Conservation (phyloP, 2,113 vertebrate species). For the Eulemur rufifrons region DNA sequence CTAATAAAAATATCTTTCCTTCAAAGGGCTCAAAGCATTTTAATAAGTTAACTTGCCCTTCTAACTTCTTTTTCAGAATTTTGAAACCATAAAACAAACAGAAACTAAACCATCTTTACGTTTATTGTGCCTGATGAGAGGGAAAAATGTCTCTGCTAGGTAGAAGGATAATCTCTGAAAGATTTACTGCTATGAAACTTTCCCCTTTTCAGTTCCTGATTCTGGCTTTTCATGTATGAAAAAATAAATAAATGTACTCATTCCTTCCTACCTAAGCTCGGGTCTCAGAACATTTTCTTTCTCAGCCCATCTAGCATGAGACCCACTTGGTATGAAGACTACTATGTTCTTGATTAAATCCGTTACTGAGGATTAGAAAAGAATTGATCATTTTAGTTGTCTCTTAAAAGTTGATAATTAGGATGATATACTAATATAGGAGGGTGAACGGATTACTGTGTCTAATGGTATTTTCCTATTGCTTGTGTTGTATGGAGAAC, state of each 20-base stretch:
- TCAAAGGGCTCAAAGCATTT: conserved; percentile 69
- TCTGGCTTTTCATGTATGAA: conserved; percentile 21
- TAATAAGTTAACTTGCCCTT: conserved; percentile 68
- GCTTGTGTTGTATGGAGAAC: neutral
- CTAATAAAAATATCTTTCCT: conserved; percentile 76
- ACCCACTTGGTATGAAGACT: neutral
- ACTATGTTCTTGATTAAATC: neutral
- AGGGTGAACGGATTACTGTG: neutral
- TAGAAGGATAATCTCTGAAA: conserved; percentile 50
- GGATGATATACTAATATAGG: neutral
- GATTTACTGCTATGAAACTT: conserved; percentile 49
- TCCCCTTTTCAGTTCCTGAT: neutral
- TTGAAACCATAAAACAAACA: conserved; percentile 64
- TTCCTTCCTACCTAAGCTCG: neutral
- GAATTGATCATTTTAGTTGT: conserved; percentile 8
- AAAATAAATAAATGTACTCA: neutral
- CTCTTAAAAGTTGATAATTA: conserved; percentile 44
- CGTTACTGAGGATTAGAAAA: conserved; percentile 46
- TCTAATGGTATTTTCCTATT: conserved; percentile 13
- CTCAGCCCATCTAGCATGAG: neutral
- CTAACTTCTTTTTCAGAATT: conserved; percentile 64
- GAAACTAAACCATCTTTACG: conserved; percentile 63
- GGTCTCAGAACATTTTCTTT: neutral
- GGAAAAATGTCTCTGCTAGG: conserved; percentile 18
- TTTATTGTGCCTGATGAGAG: conserved; percentile 58